Evolutionary conservation across 2,888 invertebrate species (phyloP), one percentile per base, ranked within the genome.

Genomic region (Teleiodes luculella): DNA sequence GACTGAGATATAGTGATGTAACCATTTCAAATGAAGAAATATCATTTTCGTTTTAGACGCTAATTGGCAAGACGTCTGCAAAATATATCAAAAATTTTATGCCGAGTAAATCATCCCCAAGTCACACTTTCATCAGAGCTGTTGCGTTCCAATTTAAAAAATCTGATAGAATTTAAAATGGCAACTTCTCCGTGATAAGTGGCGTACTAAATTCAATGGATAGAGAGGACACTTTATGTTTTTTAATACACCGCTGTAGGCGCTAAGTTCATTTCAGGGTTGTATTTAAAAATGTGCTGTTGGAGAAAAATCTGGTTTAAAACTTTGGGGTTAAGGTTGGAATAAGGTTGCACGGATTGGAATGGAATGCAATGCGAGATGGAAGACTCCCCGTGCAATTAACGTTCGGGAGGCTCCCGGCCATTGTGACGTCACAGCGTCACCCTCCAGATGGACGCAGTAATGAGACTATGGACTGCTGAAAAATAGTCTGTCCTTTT

Each of bases 401-500:
- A 86, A 81, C 80, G 80, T 81, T 83, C 78, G 79, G 80, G 74
- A 74, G 74, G 76, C 78, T 74, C 65, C 64, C 66, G 72, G 74
- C 66, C 72, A 78, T 81, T 80, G 83, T 83, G 78, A 78, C 78
- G 78, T 69, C 72, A 71, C 67, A 68, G 73, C 78, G 77, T 68
- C 72, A 71, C 68, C 68, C 73, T 74, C 66, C 71, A 71, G 70
- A 71, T 72, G 76, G 50, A 16, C 18, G 20, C 24, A 24, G 39
- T 41, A 41, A 41, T 41, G 20, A 41, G 39, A 41, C 24, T 24
- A 6, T 24, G 24, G 76, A 77, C 72, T 68, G 70, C 74, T 74
- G 68, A 6, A 24, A 24, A 24, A 24, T 24, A 24, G 6, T 6
- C 24, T 24, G n/a, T n/a, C n/a, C n/a, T n/a, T n/a, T n/a, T n/a